phyloP scores from a whole-genome alignment of 53 echinoderm and acorn worm genomes.

The Paelopatides confundens region DNA sequence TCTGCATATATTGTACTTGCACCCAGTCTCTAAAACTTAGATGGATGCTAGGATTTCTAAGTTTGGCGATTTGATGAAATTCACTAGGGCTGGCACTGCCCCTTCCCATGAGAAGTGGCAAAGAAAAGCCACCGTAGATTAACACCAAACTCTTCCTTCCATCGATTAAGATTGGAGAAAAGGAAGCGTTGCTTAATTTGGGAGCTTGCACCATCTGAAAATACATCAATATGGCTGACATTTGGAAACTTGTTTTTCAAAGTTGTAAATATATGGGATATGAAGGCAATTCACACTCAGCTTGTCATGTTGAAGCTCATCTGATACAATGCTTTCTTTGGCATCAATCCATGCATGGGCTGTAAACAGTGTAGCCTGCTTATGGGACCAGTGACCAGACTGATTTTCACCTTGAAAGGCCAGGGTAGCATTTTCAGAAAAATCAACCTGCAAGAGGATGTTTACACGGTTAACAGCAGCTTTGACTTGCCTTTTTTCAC shows the following conservation, averaged over 20 bases:
- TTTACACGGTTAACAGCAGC: constrained; percentile 28
- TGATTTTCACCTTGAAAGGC: constrained; percentile 52
- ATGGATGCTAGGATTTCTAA: constrained; percentile 4
- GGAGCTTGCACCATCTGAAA: constrained; percentile 49
- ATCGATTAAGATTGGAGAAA: constrained; percentile 48
- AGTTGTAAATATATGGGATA: constrained; percentile 19
- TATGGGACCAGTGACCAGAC: constrained; percentile 48
- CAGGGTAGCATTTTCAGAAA: constrained; percentile 54
- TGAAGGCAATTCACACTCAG: constrained; percentile 62
- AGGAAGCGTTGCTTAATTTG: constrained; percentile 52
- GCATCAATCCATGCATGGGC: constrained; percentile 44
- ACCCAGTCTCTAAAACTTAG: constrained; percentile 9
- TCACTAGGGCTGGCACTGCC: constrained; percentile 21
- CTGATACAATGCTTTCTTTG: constrained; percentile 20
- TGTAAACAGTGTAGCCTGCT: constrained; percentile 61
- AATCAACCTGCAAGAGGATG: constrained; percentile 48
- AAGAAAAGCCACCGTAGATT: constrained; percentile 54
- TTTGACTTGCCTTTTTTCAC: constrained; percentile 43
- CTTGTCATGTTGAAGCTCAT: constrained; percentile 50
- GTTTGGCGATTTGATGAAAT: background rate
- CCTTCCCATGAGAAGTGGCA: constrained; percentile 52
- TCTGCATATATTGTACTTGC: constrained; percentile 20
- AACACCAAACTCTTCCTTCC: constrained; percentile 43
- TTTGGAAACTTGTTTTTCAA: constrained; percentile 43
- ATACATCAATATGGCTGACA: constrained; percentile 34